Evolutionary conservation across 2,113 vertebrate genomes (phyloP), one percentile per base, ranked within the genome.

Genomic region (Etia nguti): DNA sequence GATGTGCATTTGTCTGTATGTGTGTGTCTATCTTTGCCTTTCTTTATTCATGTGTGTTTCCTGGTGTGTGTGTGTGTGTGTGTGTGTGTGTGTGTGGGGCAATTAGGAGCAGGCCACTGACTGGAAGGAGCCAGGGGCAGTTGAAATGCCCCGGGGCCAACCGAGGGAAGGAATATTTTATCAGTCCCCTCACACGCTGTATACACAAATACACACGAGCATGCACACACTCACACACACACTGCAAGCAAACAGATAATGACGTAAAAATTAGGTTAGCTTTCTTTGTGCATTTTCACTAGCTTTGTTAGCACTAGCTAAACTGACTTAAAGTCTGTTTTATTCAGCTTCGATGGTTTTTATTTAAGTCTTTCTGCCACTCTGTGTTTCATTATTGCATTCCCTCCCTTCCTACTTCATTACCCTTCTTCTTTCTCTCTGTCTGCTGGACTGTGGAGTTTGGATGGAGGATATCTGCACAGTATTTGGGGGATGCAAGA

Each of bases 81-180:
- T 60, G 57, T 60, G 57, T 9, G 3, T 38, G 96, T 96, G 90
- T 38, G 96, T 94, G 94, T 96, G 97, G 97, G 97, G 97, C 97
- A 99, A 99, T 99, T 99, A 99, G 98, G 97, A 97, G 98, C 84
- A 98, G 98, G 97, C 97, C 97, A 97, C 97, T 96, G 97, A 97
- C 97, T 97, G 97, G 96, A 97, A 97, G 93, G 93, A 98, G 97
- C 97, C 97, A 98, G 97, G 96, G 97, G 97, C 98, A 98, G 96
- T 95, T 96, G 91, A 97, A 97, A 98, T 97, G 97, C 97, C 98
- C 98, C 89, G 93, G 97, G 97, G 98, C 98, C 96, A 98, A 98
- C 92, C 87, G 81, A 96, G 97, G 97, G 93, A 95, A 93, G 93
- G 83, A 94, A 94, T 96, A 96, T 87, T 91, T 95, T 96, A 90